phyloP scores from a whole-genome alignment of 2,888 invertebrate genomes.

The Scaptomyza parva region DNA sequence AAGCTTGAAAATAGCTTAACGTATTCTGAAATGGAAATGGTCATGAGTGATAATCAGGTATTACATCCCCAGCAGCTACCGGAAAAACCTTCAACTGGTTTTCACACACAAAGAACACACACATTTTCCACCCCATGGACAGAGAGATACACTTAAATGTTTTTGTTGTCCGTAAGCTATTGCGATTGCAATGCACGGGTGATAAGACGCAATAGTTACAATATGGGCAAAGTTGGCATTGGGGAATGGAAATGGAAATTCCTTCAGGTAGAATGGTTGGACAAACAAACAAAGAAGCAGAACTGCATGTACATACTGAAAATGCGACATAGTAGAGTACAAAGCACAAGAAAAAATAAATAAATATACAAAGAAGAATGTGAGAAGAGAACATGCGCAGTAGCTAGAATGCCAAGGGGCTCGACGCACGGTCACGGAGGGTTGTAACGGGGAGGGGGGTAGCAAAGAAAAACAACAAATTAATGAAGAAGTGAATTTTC shows the following conservation, averaged over 20 bases:
- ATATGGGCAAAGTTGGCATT: slow-evolving; percentile 42
- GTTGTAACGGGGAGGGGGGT: slow-evolving; percentile 10
- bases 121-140: slow-evolving; percentile 27
- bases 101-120: slow-evolving; percentile 8
- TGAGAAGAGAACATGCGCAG: slow-evolving; percentile 59
- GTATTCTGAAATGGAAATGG: slow-evolving; percentile 26
- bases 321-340: slow-evolving; percentile 11
- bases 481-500: background rate
- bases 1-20: slow-evolving; percentile 31
- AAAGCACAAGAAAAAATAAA: slow-evolving; percentile 5
- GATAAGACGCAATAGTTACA: slow-evolving; percentile 60
- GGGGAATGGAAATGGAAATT: slow-evolving; percentile 71
- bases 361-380: slow-evolving; percentile 16
- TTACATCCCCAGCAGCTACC: slow-evolving; percentile 1
- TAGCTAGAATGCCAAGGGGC: slow-evolving; percentile 30
- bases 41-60: slow-evolving; percentile 35
- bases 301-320: slow-evolving; percentile 37
- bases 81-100: slow-evolving; percentile 42
- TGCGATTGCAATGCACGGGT: slow-evolving; percentile 50
- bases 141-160: slow-evolving; percentile 6
- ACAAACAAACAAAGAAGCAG: slow-evolving; percentile 56
- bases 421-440: slow-evolving; percentile 16
- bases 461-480: background rate
- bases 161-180: slow-evolving; percentile 16
- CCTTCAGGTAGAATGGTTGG: slow-evolving; percentile 66